Evolutionary conservation across 2,113 vertebrate genomes (phyloP).

Genomic region (Ceyx margarethae): DNA sequence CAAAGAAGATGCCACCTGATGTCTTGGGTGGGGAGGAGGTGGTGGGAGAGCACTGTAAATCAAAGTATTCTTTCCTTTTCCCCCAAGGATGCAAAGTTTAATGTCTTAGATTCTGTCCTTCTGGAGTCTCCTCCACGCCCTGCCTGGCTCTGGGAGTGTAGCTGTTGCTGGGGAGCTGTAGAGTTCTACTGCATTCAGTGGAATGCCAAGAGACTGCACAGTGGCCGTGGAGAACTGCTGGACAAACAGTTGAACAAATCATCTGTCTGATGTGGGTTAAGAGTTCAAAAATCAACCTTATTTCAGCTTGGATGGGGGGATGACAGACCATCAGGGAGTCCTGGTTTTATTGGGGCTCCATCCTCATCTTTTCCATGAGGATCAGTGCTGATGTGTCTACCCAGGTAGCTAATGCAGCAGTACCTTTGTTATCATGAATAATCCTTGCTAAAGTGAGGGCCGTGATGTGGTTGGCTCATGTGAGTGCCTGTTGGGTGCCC

Average conservation of each 20-base stretch:
- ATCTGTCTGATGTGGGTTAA: neutral
- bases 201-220: neutral
- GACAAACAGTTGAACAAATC: neutral
- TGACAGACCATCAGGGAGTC: neutral
- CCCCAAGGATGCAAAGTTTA: neutral
- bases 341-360: neutral
- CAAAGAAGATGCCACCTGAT: neutral
- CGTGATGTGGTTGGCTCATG: neutral
- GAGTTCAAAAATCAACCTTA: neutral
- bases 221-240: neutral
- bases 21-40: neutral
- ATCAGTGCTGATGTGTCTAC: fast-evolving
- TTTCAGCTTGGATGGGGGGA: neutral
- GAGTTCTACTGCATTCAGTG: neutral
- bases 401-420: neutral
- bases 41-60: neutral
- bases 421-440: neutral
- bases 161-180: neutral
- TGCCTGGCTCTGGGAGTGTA: neutral
- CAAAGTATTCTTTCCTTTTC: neutral
- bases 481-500: neutral
- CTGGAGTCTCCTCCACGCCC: neutral
- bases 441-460: neutral
- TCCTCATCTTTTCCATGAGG: neutral
- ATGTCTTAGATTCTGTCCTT: neutral